A percentile compares a stretch with the other conserved stretches of the same genome.
These are phyloP conservation scores for Dallia pectoralis DNA, from an alignment of 2,797 vertebrate genomes.

Conservation along the genomic window DNA sequence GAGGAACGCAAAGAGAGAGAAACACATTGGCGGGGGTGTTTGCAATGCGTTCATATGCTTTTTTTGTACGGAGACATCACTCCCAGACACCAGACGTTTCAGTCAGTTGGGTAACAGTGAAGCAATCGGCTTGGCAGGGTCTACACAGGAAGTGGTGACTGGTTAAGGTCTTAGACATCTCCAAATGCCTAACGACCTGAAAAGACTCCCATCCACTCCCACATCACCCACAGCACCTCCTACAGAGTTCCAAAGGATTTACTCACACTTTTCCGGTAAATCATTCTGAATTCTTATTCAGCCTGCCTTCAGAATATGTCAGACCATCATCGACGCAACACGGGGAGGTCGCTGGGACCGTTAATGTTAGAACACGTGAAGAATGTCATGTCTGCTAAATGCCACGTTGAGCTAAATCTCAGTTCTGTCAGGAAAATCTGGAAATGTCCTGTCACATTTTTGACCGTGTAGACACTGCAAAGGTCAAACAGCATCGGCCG, in stretches of 20 bases:
- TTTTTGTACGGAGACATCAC: background rate
- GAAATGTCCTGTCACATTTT: slow-evolving; percentile 33
- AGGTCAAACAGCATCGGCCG: slow-evolving; percentile 38
- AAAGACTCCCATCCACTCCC: background rate
- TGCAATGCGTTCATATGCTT: background rate
- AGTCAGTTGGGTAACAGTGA: slow-evolving; percentile 5
- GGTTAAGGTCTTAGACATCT: slow-evolving; percentile 12
- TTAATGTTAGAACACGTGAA: slow-evolving; percentile 49
- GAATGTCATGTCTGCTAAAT: slow-evolving; percentile 43
- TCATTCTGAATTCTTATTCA: slow-evolving; percentile 8
- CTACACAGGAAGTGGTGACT: slow-evolving; percentile 9
- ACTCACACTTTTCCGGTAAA: slow-evolving; percentile 13
- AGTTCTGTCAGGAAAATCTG: slow-evolving; percentile 42
- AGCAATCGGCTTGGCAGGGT: background rate
- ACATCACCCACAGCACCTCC: slow-evolving; percentile 1
- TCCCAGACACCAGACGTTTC: background rate
- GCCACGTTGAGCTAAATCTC: slow-evolving; percentile 38
- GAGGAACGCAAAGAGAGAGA: background rate
- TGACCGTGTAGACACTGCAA: slow-evolving; percentile 44
- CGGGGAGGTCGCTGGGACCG: background rate
- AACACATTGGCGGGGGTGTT: background rate
- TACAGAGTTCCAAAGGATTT: slow-evolving; percentile 13
- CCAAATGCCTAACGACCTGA: slow-evolving; percentile 12
- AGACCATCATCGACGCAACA: background rate
- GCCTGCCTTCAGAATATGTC: background rate